These are phyloP conservation scores for Albula glossodonta DNA, from an alignment of 2,113 vertebrate genomes.

Conservation along the genomic window DNA sequence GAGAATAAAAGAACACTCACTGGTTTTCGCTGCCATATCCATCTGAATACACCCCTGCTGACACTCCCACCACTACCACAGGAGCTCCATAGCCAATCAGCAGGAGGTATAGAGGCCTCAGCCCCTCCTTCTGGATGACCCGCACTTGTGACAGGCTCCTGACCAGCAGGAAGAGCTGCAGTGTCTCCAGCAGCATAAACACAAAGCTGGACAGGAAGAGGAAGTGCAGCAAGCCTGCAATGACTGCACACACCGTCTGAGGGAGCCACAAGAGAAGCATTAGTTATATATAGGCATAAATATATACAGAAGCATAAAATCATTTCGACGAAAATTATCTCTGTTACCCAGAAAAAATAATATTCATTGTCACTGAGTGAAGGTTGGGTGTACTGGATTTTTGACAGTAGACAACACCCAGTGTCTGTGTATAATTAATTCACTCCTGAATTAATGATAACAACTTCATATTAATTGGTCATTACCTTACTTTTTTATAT, in stretches of 20 bases:
- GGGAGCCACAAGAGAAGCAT: conserved; percentile 18
- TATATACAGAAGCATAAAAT: no score
- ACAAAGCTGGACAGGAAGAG: conserved; percentile 72
- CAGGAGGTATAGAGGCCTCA: conserved; percentile 61
- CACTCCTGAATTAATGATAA: no score
- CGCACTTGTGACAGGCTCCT: conserved; percentile 63
- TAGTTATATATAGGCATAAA: not conserved
- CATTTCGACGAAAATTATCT: no score
- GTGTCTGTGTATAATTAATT: no score
- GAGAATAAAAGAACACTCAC: conserved; percentile 31
- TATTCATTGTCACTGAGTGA: no score
- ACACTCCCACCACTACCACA: conserved; percentile 67
- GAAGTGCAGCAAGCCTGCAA: conserved; percentile 61
- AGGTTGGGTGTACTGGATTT: no score
- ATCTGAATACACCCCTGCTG: conserved; percentile 52
- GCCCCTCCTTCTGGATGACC: conserved; percentile 69
- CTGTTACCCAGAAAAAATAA: no score
- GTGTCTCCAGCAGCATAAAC: conserved; percentile 79
- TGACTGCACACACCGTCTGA: conserved; percentile 56
- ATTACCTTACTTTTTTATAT: no score
- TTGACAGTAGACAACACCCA: no score
- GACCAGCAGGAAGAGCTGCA: conserved; percentile 77
- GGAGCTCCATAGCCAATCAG: conserved; percentile 74
- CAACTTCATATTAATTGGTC: no score
- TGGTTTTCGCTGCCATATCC: conserved; percentile 64